Conservation (phyloP, 2,797 vertebrate species). For the Peromyscus aztecus region DNA sequence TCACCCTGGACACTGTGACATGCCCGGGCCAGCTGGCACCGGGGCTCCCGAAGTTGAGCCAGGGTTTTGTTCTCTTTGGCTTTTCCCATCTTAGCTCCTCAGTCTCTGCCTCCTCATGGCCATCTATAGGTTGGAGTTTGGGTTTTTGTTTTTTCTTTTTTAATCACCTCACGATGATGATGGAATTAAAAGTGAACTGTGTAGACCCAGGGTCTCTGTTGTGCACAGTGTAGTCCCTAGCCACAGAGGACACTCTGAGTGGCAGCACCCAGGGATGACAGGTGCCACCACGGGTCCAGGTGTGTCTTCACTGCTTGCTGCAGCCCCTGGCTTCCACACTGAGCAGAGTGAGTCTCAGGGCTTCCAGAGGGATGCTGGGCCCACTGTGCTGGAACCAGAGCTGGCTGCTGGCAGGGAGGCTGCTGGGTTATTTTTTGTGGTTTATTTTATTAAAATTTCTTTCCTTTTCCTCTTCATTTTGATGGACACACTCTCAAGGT, state of each 20-base stretch:
- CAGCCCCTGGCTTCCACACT: background rate
- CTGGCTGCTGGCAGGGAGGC: background rate
- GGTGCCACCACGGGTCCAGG: conserved; percentile 61
- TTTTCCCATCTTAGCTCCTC: conserved; percentile 70
- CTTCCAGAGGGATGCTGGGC: background rate
- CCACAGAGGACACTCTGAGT: conserved; percentile 34
- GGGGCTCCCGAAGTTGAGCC: conserved; percentile 63
- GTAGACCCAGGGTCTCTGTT: conserved; percentile 68
- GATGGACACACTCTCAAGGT: conserved; percentile 52
- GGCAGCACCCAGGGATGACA: conserved; percentile 29
- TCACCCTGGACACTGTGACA: conserved; percentile 60
- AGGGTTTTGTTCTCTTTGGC: conserved; percentile 67
- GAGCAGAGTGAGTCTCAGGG: conserved; percentile 63
- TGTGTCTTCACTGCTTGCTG: conserved; percentile 71
- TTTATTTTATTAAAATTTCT: conserved; percentile 74
- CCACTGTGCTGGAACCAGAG: background rate
- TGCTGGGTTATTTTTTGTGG: conserved; percentile 52
- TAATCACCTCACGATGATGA: conserved; percentile 78
- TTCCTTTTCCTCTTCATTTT: conserved; percentile 66
- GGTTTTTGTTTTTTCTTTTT: conserved; percentile 14
- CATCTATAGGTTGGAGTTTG: conserved; percentile 63
- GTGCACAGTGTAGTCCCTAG: background rate
- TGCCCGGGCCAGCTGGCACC: conserved; percentile 63
- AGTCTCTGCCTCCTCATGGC: conserved; percentile 72
- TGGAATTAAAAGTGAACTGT: conserved; percentile 79